These are phyloP conservation scores for Glomeris maerens DNA, from an alignment of 1,140 invertebrate genomes.

Conservation along the genomic window DNA sequence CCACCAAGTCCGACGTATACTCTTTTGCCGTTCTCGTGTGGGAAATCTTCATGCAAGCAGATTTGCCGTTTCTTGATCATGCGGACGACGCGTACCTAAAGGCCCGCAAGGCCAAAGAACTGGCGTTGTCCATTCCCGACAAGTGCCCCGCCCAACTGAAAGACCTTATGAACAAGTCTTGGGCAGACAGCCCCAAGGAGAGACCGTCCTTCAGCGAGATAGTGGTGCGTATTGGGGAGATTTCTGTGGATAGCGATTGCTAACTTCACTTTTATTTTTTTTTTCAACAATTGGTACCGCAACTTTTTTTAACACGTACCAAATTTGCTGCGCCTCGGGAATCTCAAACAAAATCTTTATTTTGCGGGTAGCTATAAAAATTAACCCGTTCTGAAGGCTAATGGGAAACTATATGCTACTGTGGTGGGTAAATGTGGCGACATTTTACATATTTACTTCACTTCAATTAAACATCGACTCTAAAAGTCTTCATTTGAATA, in stretches of 20 bases:
- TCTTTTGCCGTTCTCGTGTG: slow-evolving; percentile 76
- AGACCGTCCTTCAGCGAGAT: slow-evolving; percentile 44
- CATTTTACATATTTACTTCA: no score
- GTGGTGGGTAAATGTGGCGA: not conserved
- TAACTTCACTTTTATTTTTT: no score
- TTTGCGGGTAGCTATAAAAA: no score
- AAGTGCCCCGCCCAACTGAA: slow-evolving; percentile 41
- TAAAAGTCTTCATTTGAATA: no score
- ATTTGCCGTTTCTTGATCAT: slow-evolving; percentile 66
- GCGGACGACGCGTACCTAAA: slow-evolving; percentile 59
- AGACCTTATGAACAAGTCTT: slow-evolving; percentile 42
- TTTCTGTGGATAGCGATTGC: slow-evolving; percentile 18
- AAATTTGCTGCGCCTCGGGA: no score
- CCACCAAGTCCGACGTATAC: slow-evolving; percentile 87
- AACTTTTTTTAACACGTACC: no score
- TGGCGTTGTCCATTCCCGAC: slow-evolving; percentile 46
- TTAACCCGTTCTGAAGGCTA: no score
- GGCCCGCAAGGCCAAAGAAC: slow-evolving; percentile 46
- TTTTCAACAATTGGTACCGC: no score
- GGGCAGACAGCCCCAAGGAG: slow-evolving; percentile 46
- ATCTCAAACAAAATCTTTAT: no score
- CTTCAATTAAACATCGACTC: no score
- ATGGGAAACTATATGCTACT: no score
- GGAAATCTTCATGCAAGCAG: slow-evolving; percentile 79
- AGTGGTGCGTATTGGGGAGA: slow-evolving; percentile 19